These are phyloP conservation scores for Riparia riparia DNA, from an alignment of 2,113 vertebrate genomes.

Conservation along the genomic window DNA sequence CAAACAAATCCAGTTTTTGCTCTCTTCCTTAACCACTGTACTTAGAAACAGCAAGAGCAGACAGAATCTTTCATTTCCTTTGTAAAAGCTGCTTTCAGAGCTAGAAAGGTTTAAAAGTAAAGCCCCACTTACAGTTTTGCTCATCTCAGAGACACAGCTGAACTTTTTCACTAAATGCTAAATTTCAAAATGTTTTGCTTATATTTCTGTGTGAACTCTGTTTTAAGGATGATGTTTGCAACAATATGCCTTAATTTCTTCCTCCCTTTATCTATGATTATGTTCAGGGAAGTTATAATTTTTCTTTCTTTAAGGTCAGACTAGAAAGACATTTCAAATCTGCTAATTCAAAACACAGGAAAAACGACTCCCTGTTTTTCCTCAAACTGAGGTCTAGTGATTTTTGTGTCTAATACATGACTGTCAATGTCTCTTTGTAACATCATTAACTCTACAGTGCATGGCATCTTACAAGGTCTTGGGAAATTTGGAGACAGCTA, in stretches of 20 bases:
- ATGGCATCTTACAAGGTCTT: not conserved
- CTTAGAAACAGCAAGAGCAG: not conserved
- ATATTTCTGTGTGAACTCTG: not conserved
- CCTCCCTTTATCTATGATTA: not conserved
- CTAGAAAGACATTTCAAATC: not conserved
- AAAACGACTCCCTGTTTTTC: not conserved
- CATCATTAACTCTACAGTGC: not conserved
- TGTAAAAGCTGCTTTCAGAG: not conserved
- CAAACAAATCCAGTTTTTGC: not conserved
- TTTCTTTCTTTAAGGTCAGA: not conserved
- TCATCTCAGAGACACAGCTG: not conserved
- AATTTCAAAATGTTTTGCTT: not conserved
- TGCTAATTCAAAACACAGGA: not conserved
- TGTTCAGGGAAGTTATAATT: not conserved
- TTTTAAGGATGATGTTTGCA: not conserved
- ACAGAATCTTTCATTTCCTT: not conserved
- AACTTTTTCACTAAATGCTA: not conserved
- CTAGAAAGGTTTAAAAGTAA: not conserved
- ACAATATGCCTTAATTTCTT: not conserved
- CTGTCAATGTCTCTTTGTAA: not conserved
- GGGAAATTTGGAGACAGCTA: not conserved
- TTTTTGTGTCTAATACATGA: not conserved
- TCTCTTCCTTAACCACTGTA: not conserved
- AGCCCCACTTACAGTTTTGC: not conserved
- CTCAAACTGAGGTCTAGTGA: not conserved